Base-by-base conservation (phyloP, 2,113 vertebrate genomes). In the Zeus faber region DNA sequence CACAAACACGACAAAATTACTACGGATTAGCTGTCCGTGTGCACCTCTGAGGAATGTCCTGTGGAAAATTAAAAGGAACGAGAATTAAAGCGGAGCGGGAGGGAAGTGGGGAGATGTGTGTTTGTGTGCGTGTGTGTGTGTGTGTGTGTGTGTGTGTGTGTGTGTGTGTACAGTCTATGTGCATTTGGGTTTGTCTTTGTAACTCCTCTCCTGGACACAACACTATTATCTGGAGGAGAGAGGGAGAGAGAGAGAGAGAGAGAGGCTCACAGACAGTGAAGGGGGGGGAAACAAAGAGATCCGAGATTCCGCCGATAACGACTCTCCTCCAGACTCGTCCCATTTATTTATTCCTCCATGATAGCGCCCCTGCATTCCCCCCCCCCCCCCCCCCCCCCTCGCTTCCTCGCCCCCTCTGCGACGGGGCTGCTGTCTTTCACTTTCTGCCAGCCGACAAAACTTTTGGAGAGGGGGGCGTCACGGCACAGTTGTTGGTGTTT, bases 201-300 rank as follows among this genome's bases (percentile, higher is more conserved):
- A 14, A 20, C 29, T 64, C 53, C 33, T 77, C 54, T 67, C 5
- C 24, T 50, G 74, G 64, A 78, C 73, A 67, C 65, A 75, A 58
- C 59, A 62, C 70, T 69, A 67, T 81, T 75, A 68, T 77, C 77
- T 67, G 60, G 54, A 59, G 58, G 53, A 76, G 41, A 79, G 51
- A 2, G 21, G 64, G n/a, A n/a, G 10, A 33, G 29, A 33, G 29
- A 13, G 13, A 33, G 29, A 33, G 29, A 58, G 55, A 76, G 40
- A 78, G 50, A 3, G 20, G 63, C 72, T 82, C 68, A 76, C 67
- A 53, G 54, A 71, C 78, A 62, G 43, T 79, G 57, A 76, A 77
- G 72, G 65, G 66, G 54, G 74, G 70, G 54, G 54, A 82, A 80
- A 85, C 74, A 85, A 79, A 78, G 72, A 67, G 68, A 77, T 81